Evolutionary conservation across 2,797 vertebrate species (phyloP).

Genomic region (Acanthiza pusilla): DNA sequence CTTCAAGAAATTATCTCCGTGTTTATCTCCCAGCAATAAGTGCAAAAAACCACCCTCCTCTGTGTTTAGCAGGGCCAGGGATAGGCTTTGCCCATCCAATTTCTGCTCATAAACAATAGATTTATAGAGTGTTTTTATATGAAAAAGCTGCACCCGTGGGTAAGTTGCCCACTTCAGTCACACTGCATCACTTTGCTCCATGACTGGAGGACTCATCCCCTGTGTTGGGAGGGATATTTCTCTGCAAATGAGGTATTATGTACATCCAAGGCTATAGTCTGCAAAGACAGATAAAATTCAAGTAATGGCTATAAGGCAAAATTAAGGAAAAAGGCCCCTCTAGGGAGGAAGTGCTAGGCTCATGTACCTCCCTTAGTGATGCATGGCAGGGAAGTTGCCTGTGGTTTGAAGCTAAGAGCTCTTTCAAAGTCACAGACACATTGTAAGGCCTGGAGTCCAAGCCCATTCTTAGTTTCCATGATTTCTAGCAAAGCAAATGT

Average conservation of each 20-base stretch:
- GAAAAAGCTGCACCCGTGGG: not conserved
- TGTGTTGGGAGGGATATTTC: not conserved
- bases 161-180: not conserved
- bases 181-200: not conserved
- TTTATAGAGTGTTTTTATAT: not conserved
- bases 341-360: not conserved
- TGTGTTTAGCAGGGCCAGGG: not conserved
- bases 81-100: not conserved
- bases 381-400: not conserved
- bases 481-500: not conserved
- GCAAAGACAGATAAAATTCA: not conserved
- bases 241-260: not conserved
- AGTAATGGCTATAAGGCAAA: not conserved
- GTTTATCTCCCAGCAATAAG: accelerated
- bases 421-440: not conserved
- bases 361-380: not conserved
- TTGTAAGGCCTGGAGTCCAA: not conserved
- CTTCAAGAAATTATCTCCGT: not conserved
- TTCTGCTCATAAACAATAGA: not conserved
- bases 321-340: not conserved
- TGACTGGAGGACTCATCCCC: accelerated
- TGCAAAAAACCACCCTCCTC: not conserved
- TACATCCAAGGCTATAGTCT: not conserved
- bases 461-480: accelerated
- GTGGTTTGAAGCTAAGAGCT: not conserved